Conservation (phyloP, 2,113 vertebrate species). For the Jaculus jaculus region DNA sequence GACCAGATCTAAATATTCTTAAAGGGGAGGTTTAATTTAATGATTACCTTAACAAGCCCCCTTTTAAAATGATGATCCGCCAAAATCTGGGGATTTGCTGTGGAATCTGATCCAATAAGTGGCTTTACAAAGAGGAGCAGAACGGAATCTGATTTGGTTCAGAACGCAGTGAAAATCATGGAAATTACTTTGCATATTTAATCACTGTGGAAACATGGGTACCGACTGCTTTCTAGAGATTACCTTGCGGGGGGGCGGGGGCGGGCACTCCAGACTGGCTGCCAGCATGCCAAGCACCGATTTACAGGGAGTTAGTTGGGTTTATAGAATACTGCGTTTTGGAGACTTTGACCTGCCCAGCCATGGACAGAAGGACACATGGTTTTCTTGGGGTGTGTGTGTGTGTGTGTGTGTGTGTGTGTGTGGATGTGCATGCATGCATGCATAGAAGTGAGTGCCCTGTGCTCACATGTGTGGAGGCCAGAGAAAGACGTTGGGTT, state of each 20-base stretch:
- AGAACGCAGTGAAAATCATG: conserved; percentile 89
- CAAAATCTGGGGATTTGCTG: conserved; percentile 96
- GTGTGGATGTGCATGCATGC: too few relatives aligned
- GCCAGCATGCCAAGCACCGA: conserved; percentile 85
- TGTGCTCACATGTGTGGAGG: too few relatives aligned
- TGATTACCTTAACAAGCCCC: conserved; percentile 98
- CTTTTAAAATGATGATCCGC: conserved; percentile 96
- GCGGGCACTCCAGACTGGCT: conserved; percentile 83
- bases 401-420: too few relatives aligned
- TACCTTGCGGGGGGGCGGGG: conserved; percentile 83
- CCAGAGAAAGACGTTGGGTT: too few relatives aligned
- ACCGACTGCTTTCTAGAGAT: conserved; percentile 90
- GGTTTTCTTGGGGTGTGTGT: too few relatives aligned
- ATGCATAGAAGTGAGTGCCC: too few relatives aligned
- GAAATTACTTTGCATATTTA: conserved; percentile 93
- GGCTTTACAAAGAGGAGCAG: conserved; percentile 88
- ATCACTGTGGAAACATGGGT: conserved; percentile 89
- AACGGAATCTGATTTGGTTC: conserved; percentile 90
- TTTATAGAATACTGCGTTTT: conserved; percentile 83
- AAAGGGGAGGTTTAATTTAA: conserved; percentile 98
- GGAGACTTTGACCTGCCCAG: conserved; percentile 83
- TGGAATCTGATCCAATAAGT: conserved; percentile 95
- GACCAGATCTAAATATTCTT: conserved; percentile 98
- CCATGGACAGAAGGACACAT: conserved; percentile 73
- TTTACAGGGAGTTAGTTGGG: conserved; percentile 86